Conservation (phyloP, 2,888 invertebrate genomes). For the Plebejus melissa region DNA sequence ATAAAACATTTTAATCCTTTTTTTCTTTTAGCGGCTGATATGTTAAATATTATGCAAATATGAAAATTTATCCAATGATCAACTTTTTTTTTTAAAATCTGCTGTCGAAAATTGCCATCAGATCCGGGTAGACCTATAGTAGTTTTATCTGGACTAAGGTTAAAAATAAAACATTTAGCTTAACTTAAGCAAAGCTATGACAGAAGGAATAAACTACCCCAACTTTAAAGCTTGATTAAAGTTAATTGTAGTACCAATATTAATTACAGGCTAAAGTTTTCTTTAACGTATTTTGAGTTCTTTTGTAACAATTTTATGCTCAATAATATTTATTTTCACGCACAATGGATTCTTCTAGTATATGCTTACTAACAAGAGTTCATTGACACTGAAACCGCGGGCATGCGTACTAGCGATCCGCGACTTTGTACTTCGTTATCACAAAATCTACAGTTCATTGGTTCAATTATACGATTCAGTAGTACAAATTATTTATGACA, state of each 20-base stretch:
- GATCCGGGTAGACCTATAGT: not conserved
- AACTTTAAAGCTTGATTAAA: not conserved
- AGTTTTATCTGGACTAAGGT: not conserved
- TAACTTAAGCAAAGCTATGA: not conserved
- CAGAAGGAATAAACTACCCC: not conserved
- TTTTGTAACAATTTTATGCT: not conserved
- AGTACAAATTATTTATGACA: not conserved
- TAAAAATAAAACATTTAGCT: not conserved
- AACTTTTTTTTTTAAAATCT: no score
- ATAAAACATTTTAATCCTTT: no score
- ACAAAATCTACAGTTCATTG: not conserved
- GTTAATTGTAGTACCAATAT: not conserved
- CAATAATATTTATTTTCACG: not conserved
- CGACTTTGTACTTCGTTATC: conserved; percentile 9
- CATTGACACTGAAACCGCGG: conserved; percentile 14
- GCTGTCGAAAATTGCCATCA: no score
- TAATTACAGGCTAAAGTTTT: not conserved
- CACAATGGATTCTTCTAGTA: not conserved
- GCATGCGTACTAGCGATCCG: conserved; percentile 22
- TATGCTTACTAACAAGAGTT: conserved; percentile 22
- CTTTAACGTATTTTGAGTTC: not conserved
- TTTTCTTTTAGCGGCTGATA: no score
- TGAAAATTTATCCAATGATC: no score
- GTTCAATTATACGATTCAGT: not conserved
- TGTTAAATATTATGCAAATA: no score